A percentile compares a stretch with the other conserved stretches of the same genome.
Evolutionary conservation across 2,797 vertebrate species (phyloP).

Genomic region (Hoplostethus mediterraneus): DNA sequence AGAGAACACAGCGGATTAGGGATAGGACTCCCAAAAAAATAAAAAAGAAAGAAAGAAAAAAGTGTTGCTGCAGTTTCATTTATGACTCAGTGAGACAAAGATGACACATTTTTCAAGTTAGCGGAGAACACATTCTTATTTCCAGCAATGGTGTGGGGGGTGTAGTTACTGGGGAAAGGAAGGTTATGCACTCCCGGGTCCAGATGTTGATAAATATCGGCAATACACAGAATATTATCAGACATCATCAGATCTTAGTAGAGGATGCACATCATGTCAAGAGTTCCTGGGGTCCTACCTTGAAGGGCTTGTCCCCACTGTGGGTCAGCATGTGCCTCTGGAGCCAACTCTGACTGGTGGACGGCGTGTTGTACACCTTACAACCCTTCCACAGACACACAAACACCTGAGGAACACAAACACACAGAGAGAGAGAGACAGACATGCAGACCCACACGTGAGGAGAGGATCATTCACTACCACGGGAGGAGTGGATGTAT

Average conservation of each 20-base stretch:
- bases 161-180: too few relatives aligned
- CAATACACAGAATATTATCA: too few relatives aligned
- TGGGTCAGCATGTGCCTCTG: constrained; percentile 99
- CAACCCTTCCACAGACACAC: constrained; percentile 99
- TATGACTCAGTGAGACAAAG: neutral
- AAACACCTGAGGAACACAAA: constrained; percentile 90
- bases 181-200: too few relatives aligned
- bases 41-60: too few relatives aligned
- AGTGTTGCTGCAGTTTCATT: neutral
- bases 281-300: constrained; percentile 86
- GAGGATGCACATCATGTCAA: too few relatives aligned
- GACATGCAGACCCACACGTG: constrained; percentile 60
- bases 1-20: neutral
- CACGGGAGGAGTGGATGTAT: neutral
- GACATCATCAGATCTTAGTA: too few relatives aligned
- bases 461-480: neutral
- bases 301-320: constrained; percentile 98
- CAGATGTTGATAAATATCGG: too few relatives aligned
- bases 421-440: constrained; percentile 71
- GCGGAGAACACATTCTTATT: too few relatives aligned
- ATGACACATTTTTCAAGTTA: neutral
- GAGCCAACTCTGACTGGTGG: constrained; percentile 98
- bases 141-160: too few relatives aligned
- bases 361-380: constrained; percentile 98
- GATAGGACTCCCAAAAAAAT: too few relatives aligned